Conservation (phyloP, 2,888 invertebrate species). For the Epinotia ramella region DNA sequence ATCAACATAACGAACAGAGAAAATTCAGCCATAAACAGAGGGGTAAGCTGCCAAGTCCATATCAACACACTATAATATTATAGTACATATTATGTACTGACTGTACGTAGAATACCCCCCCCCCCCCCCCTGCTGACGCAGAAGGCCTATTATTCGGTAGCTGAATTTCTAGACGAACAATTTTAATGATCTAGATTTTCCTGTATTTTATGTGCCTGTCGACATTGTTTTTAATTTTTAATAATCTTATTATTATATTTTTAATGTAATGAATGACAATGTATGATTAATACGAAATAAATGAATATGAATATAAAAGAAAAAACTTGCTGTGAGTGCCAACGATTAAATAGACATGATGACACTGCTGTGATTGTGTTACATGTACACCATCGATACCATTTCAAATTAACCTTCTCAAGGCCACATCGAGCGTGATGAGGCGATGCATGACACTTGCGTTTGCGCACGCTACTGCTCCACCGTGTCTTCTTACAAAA, state of each 20-base stretch:
- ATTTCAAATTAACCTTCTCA: slow-evolving; percentile 35
- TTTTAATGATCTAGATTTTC: no score
- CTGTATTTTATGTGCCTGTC: no score
- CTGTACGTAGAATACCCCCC: neutral
- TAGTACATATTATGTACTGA: no score
- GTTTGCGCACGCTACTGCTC: slow-evolving; percentile 42
- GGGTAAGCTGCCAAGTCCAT: neutral
- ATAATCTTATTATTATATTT: no score
- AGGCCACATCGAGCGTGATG: slow-evolving; percentile 47
- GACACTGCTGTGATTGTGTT: slow-evolving; percentile 18
- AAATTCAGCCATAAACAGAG: neutral
- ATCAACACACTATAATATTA: no score
- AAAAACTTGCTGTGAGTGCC: neutral
- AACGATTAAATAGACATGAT: slow-evolving; percentile 1
- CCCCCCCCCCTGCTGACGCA: no score
- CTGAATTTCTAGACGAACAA: no score
- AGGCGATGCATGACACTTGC: slow-evolving; percentile 48
- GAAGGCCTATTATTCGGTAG: no score
- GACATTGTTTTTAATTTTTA: no score
- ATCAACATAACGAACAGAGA: no score
- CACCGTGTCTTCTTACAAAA: neutral
- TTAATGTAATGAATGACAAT: no score
- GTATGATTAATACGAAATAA: no score
- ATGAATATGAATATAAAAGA: neutral
- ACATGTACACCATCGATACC: slow-evolving; percentile 19